Evolutionary conservation across 2,888 invertebrate genomes (phyloP).

Genomic region (Sepiola atlantica): DNA sequence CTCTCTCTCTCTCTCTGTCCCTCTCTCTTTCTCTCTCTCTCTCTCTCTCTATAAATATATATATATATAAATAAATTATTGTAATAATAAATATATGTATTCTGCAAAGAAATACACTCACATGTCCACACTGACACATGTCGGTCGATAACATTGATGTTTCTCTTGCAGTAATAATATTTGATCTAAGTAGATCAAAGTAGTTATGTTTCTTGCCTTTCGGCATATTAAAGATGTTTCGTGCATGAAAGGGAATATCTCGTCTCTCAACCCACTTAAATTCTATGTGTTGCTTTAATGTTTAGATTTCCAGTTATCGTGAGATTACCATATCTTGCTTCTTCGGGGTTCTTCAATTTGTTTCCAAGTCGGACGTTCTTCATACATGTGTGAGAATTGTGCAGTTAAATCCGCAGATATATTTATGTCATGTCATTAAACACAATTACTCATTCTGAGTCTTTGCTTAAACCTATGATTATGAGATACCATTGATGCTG

Average conservation of each 20-base stretch:
- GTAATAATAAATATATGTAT: too few relatives aligned
- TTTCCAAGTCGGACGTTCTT: not conserved
- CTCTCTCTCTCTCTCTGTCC: too few relatives aligned
- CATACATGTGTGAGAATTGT: not conserved
- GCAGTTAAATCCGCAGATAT: not conserved
- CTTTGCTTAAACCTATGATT: too few relatives aligned
- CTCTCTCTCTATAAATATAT: not conserved
- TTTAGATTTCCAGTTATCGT: not conserved
- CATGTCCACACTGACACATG: too few relatives aligned
- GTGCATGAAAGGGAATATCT: not conserved
- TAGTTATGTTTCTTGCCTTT: not conserved
- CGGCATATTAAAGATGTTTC: not conserved
- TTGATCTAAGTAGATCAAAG: conserved; percentile 32
- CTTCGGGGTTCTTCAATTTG: too few relatives aligned
- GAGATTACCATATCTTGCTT: conserved; percentile 2
- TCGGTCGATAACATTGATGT: not conserved
- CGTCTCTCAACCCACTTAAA: not conserved
- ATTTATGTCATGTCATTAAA: not conserved
- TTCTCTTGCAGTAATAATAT: not conserved
- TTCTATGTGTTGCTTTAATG: not conserved
- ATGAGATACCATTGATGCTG: too few relatives aligned
- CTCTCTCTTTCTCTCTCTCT: too few relatives aligned
- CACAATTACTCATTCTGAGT: too few relatives aligned
- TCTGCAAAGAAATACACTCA: not conserved
- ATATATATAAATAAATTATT: not conserved